A percentile compares a stretch with the other conserved stretches of the same genome.
Evolutionary conservation across 2,797 vertebrate species (phyloP).

Genomic region (Aeoliscus strigatus): DNA sequence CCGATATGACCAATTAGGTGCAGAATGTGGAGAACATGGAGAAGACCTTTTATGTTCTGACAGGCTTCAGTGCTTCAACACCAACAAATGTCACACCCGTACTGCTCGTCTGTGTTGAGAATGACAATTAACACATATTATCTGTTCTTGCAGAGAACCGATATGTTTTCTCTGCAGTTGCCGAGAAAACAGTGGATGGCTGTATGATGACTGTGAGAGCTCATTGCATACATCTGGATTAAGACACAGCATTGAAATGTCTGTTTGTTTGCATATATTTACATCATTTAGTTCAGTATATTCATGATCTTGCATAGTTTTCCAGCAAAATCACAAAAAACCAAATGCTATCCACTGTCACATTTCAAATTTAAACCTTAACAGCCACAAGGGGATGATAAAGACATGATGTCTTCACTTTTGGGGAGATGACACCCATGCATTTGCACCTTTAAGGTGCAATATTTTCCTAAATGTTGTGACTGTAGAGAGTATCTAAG

Average conservation of each 20-base stretch:
- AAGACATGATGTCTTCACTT: no score
- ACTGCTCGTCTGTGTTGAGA: no score
- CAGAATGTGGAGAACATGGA: background rate
- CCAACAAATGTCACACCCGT: no score
- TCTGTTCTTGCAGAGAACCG: conserved; percentile 1
- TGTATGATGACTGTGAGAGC: conserved; percentile 20
- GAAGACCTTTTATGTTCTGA: conserved; percentile 21
- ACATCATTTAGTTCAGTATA: background rate
- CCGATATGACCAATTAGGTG: conserved; percentile 12
- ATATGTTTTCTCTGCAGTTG: background rate
- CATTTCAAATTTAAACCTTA: no score
- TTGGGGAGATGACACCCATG: no score
- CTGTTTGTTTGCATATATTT: background rate
- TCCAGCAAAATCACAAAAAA: background rate
- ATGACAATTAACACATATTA: conserved; percentile 6
- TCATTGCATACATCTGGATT: conserved; percentile 19
- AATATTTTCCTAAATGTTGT: no score
- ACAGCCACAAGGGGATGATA: no score
- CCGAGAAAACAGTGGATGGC: conserved; percentile 15
- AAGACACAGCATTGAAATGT: background rate
- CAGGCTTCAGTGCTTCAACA: no score
- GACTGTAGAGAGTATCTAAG: no score
- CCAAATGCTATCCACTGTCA: no score
- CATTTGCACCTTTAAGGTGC: no score
- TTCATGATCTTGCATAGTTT: background rate